Conservation (phyloP, 2,888 invertebrate species). For the Fragum sueziense region DNA sequence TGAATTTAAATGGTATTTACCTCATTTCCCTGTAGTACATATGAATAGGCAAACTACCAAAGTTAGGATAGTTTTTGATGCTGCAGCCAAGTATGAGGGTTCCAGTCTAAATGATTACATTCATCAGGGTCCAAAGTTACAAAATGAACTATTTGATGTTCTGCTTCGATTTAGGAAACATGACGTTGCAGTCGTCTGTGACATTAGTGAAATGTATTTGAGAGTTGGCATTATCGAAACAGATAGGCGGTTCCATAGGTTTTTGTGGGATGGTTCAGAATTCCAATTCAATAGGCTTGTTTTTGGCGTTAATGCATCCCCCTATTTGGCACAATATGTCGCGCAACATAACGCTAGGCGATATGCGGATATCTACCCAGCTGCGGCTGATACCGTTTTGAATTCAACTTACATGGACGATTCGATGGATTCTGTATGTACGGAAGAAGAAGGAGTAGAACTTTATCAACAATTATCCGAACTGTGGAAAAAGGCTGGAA, state of each 20-base stretch:
- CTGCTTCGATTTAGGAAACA: background rate
- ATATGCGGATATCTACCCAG: slow-evolving; percentile 12
- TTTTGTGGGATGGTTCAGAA: background rate
- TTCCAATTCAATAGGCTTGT: slow-evolving; percentile 32
- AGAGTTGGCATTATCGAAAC: background rate
- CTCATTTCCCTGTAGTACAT: background rate
- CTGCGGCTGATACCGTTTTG: slow-evolving; percentile 36
- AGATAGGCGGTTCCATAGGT: background rate
- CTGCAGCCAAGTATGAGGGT: background rate
- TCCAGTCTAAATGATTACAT: background rate
- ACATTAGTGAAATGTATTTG: background rate
- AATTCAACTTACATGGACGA: slow-evolving; percentile 52
- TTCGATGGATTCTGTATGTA: slow-evolving; percentile 39
- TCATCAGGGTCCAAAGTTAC: background rate
- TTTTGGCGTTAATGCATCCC: slow-evolving; percentile 33
- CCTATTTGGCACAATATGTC: slow-evolving; percentile 29
- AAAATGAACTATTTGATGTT: background rate
- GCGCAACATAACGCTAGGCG: slow-evolving; percentile 29
- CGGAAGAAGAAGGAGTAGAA: slow-evolving; percentile 29
- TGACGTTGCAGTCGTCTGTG: background rate
- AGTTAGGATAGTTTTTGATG: background rate
- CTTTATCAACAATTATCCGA: slow-evolving; percentile 27
- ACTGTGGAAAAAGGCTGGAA: slow-evolving; percentile 31
- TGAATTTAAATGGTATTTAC: background rate
- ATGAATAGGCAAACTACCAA: background rate